Evolutionary conservation across 2,888 invertebrate genomes (phyloP).

Genomic region (Catocala fraxini): DNA sequence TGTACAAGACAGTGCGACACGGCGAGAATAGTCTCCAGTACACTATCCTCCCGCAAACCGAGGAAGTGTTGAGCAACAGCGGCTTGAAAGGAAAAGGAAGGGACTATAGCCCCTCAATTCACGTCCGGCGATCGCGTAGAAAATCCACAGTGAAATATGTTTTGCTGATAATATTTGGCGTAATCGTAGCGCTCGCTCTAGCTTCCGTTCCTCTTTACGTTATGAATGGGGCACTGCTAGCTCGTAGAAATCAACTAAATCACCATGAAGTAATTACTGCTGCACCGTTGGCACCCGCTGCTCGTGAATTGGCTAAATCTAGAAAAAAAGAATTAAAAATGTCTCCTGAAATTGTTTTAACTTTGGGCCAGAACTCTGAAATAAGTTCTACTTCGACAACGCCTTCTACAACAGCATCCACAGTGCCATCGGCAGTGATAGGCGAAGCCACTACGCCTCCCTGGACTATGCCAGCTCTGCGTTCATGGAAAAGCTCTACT

Average conservation of each 20-base stretch:
- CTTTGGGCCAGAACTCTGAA: conserved; percentile 64
- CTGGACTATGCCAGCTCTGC: conserved; percentile 86
- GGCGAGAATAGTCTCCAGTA: conserved; percentile 92
- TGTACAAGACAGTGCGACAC: conserved; percentile 93
- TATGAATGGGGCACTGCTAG: conserved; percentile 70
- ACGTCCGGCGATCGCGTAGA: conserved; percentile 73
- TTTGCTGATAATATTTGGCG: conserved; percentile 72
- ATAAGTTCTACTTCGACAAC: conserved; percentile 59
- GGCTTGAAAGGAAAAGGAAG: conserved; percentile 86
- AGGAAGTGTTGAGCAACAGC: conserved; percentile 89
- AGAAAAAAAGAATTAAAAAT: conserved; percentile 79
- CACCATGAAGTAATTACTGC: conserved; percentile 61
- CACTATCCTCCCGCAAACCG: conserved; percentile 91
- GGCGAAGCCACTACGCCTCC: conserved; percentile 76
- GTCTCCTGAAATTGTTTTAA: conserved; percentile 64
- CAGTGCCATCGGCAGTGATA: conserved; percentile 54
- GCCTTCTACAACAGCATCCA: conserved; percentile 57
- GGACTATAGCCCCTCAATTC: conserved; percentile 83
- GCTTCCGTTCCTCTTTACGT: conserved; percentile 75
- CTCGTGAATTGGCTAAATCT: conserved; percentile 70
- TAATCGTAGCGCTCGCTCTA: conserved; percentile 70
- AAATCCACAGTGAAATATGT: conserved; percentile 75
- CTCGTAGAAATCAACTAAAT: conserved; percentile 62
- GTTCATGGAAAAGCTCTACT: conserved; percentile 75
- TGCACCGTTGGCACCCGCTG: conserved; percentile 65